A percentile compares a stretch with the other conserved stretches of the same genome.
These are phyloP conservation scores for Sepiola atlantica DNA, from an alignment of 2,888 invertebrate species.

Conservation along the genomic window DNA sequence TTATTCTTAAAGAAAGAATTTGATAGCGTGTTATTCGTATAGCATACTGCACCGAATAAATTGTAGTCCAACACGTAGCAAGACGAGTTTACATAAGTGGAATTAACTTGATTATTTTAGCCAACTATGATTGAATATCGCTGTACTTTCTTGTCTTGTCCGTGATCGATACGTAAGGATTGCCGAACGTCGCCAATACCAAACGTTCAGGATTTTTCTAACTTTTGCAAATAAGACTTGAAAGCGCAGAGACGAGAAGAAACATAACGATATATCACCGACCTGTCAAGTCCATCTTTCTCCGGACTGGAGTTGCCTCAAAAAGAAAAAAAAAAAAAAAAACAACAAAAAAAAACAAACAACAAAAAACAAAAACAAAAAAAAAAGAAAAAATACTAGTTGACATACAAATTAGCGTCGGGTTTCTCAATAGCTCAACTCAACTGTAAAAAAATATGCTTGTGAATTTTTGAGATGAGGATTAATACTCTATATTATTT, in stretches of 20 bases:
- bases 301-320: neutral
- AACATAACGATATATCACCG: neutral
- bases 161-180: neutral
- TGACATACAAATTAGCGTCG: too few relatives aligned
- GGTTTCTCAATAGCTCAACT: too few relatives aligned
- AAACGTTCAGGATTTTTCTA: neutral
- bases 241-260: neutral
- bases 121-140: slow-evolving; percentile 4
- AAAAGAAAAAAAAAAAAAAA: neutral
- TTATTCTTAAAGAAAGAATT: neutral
- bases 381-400: too few relatives aligned
- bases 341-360: too few relatives aligned
- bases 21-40: neutral
- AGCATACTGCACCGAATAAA: neutral
- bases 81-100: neutral
- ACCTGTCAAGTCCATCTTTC: neutral
- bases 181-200: neutral
- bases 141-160: neutral
- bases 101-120: neutral
- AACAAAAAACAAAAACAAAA: too few relatives aligned
- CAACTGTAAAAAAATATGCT: too few relatives aligned
- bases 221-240: neutral
- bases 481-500: too few relatives aligned
- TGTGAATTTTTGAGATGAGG: too few relatives aligned
- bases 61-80: neutral